Conservation (phyloP, 1,140 invertebrate genomes). For the Temnothorax longispinosus region DNA sequence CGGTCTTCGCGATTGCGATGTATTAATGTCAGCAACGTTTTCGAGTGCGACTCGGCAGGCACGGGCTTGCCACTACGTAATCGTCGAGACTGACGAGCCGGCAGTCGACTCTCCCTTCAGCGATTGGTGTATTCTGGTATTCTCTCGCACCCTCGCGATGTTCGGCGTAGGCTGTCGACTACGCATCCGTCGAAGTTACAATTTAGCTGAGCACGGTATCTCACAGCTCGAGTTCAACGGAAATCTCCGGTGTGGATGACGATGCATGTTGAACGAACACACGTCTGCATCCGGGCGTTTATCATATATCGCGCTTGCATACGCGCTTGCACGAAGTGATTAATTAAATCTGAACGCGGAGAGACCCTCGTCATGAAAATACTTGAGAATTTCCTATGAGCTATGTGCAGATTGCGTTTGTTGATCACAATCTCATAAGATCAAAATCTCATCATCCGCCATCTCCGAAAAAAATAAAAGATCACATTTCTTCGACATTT, state of each 20-base stretch:
- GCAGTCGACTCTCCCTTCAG: background rate
- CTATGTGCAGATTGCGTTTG: background rate
- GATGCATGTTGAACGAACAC: background rate
- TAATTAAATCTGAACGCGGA: background rate
- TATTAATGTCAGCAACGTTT: background rate
- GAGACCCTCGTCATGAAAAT: background rate
- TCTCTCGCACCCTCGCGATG: background rate
- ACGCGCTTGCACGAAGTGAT: background rate
- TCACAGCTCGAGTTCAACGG: background rate
- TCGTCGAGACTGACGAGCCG: background rate
- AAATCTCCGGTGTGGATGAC: background rate
- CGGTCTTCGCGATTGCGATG: background rate
- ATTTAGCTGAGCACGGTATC: background rate
- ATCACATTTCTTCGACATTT: background rate
- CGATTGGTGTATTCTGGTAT: background rate
- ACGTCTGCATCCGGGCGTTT: background rate
- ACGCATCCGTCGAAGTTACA: background rate
- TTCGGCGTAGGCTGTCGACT: background rate
- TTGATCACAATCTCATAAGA: background rate
- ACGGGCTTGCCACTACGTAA: background rate
- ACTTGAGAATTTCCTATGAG: background rate
- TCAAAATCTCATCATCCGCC: background rate
- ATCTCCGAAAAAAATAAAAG: background rate
- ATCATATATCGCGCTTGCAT: constrained; percentile 1
- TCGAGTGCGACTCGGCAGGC: background rate